These are phyloP conservation scores for Wasmannia auropunctata DNA, from an alignment of 1,140 invertebrate genomes.

Conservation along the genomic window DNA sequence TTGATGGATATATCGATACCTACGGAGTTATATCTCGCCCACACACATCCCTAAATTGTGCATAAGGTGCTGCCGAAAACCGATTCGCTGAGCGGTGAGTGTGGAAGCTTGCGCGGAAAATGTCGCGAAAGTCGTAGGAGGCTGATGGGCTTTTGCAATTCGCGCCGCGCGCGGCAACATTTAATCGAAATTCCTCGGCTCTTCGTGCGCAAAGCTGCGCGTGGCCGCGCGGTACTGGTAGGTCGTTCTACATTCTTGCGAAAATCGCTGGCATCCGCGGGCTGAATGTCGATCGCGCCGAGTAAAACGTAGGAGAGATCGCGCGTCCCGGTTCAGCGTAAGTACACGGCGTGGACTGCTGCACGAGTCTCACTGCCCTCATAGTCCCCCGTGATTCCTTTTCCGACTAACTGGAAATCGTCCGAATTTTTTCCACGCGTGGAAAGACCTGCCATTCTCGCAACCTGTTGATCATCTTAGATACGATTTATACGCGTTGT, in stretches of 20 bases:
- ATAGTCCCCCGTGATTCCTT: no score
- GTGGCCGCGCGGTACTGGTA: neutral
- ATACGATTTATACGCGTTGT: no score
- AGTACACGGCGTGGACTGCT: no score
- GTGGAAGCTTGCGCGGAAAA: slow-evolving; percentile 36
- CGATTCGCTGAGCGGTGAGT: slow-evolving; percentile 37
- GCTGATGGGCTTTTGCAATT: neutral
- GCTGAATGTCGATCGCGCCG: neutral
- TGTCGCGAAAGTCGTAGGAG: slow-evolving; percentile 47
- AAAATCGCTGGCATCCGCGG: neutral
- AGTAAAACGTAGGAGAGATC: slow-evolving; percentile 62
- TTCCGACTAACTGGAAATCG: no score
- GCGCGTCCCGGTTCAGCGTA: no score
- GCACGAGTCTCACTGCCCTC: no score
- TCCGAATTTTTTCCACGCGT: no score
- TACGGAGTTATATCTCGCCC: no score
- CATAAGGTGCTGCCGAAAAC: slow-evolving; percentile 34
- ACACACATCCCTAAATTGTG: no score
- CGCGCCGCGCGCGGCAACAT: neutral
- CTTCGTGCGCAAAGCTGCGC: neutral
- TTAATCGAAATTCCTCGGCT: slow-evolving; percentile 16
- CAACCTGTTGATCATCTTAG: no score
- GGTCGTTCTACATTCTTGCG: neutral
- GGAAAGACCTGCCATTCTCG: no score
- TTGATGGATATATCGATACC: no score